phyloP scores from a whole-genome alignment of 2,888 invertebrate species.

The Melanostoma mellinum region DNA sequence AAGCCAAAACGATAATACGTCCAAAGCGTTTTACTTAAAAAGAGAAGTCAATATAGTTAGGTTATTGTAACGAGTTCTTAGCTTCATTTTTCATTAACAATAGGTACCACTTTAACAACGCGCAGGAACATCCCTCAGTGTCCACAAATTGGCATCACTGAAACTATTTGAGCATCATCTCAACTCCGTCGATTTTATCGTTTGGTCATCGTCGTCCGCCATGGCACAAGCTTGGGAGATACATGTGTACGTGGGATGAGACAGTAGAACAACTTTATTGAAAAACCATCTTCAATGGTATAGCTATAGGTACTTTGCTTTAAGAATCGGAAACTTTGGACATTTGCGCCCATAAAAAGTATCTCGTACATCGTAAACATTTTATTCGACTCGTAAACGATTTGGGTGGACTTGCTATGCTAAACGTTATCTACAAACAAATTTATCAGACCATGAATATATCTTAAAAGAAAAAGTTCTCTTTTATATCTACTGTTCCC shows the following conservation, averaged over 20 bases:
- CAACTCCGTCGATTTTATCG: too few species aligned
- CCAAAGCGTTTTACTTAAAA: too few species aligned
- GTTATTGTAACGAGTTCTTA: too few species aligned
- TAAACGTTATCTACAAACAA: slow-evolving; percentile 26
- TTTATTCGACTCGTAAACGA: slow-evolving; percentile 50
- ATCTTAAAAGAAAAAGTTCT: slow-evolving; percentile 5
- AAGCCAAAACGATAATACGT: too few species aligned
- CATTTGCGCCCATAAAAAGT: slow-evolving; percentile 59
- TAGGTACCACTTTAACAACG: too few species aligned
- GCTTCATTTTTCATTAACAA: too few species aligned
- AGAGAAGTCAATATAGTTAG: too few species aligned
- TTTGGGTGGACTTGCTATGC: slow-evolving; percentile 31
- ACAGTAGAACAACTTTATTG: background rate
- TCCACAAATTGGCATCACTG: too few species aligned
- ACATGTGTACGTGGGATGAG: slow-evolving; percentile 12
- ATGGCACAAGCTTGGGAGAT: background rate
- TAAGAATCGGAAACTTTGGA: slow-evolving; percentile 33
- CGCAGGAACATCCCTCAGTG: too few species aligned
- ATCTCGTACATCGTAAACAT: slow-evolving; percentile 63
- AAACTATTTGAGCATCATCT: too few species aligned
- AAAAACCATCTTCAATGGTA: slow-evolving; percentile 17
- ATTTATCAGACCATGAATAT: slow-evolving; percentile 53
- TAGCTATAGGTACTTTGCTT: background rate
- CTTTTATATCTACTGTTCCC: slow-evolving; percentile 24
- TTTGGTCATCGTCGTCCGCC: too few species aligned